phyloP scores from a whole-genome alignment of 2,888 invertebrate species.

The Andrena trimmerana region DNA sequence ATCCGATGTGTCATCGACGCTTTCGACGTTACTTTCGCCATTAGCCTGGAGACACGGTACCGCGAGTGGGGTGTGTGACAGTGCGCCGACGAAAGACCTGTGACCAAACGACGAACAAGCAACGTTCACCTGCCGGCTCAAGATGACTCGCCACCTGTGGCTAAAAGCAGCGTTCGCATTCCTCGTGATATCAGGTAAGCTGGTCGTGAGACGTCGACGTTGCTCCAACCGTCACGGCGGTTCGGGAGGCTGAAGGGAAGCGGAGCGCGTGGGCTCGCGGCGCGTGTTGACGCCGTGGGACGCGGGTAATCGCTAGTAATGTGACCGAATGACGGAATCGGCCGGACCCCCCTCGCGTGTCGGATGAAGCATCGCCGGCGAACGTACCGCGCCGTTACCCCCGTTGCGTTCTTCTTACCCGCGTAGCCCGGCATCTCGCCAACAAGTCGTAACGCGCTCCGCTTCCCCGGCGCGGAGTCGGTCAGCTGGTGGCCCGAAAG shows the following conservation, averaged over 20 bases:
- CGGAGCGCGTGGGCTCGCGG: constrained; percentile 18
- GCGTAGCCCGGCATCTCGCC: constrained; percentile 59
- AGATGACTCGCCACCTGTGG: constrained; percentile 79
- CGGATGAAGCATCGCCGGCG: constrained; percentile 28
- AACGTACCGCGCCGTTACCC: constrained; percentile 25
- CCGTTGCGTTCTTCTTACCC: background rate
- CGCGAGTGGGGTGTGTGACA: constrained; percentile 41
- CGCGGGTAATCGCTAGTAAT: constrained; percentile 59
- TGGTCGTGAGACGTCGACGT: background rate
- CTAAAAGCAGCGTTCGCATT: constrained; percentile 73
- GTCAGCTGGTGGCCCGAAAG: constrained; percentile 52
- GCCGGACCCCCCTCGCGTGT: constrained; percentile 19
- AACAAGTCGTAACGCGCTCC: constrained; percentile 30
- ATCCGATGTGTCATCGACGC: constrained; percentile 10
- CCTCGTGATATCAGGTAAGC: constrained; percentile 77
- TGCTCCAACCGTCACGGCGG: background rate
- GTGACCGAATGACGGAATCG: constrained; percentile 50
- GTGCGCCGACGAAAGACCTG: constrained; percentile 26
- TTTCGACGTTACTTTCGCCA: background rate
- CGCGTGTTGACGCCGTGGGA: constrained; percentile 50
- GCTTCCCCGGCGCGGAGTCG: constrained; percentile 27
- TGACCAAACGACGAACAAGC: constrained; percentile 11
- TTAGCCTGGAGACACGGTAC: background rate
- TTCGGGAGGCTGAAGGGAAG: background rate
- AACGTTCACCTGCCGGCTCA: constrained; percentile 21